These are phyloP conservation scores for Bilobella aurantiaca DNA, from an alignment of 1,140 invertebrate genomes.

Conservation along the genomic window DNA sequence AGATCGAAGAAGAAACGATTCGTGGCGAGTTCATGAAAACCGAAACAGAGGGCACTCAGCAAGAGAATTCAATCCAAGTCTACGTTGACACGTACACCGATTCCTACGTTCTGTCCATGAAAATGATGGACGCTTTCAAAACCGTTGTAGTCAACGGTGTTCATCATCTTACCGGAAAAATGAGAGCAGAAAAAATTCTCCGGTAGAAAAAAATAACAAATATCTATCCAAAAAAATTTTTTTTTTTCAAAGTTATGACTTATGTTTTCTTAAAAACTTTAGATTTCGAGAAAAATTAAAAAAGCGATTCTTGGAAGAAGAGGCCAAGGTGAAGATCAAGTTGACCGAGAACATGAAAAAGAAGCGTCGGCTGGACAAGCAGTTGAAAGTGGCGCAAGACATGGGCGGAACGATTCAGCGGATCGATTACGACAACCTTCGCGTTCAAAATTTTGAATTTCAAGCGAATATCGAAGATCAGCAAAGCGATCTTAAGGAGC, in stretches of 20 bases:
- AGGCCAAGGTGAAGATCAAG: background rate
- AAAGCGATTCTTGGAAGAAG: background rate
- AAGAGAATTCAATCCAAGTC: slow-evolving; percentile 23
- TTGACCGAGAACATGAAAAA: background rate
- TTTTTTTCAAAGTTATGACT: background rate
- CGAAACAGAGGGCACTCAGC: slow-evolving; percentile 9
- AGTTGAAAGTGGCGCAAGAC: background rate
- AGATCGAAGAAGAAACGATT: slow-evolving; percentile 21
- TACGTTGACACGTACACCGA: slow-evolving; percentile 20
- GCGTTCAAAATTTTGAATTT: background rate
- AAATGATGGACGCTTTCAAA: slow-evolving; percentile 4
- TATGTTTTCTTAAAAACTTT: too few species aligned
- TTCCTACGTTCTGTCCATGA: slow-evolving; percentile 5
- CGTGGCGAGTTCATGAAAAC: slow-evolving; percentile 7
- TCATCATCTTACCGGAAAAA: slow-evolving; percentile 16
- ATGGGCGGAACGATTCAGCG: background rate
- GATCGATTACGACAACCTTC: background rate
- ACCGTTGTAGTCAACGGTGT: background rate
- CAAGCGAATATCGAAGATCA: background rate
- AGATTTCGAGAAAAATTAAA: background rate
- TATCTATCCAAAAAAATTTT: background rate
- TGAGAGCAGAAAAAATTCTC: slow-evolving; percentile 21
- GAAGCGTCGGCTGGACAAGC: background rate
- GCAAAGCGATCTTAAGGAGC: background rate
- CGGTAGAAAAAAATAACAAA: slow-evolving; percentile 6